A percentile compares a stretch with the other conserved stretches of the same genome.
These are phyloP conservation scores for Notechis scutatus DNA, from an alignment of 2,113 vertebrate genomes.

Conservation along the genomic window DNA sequence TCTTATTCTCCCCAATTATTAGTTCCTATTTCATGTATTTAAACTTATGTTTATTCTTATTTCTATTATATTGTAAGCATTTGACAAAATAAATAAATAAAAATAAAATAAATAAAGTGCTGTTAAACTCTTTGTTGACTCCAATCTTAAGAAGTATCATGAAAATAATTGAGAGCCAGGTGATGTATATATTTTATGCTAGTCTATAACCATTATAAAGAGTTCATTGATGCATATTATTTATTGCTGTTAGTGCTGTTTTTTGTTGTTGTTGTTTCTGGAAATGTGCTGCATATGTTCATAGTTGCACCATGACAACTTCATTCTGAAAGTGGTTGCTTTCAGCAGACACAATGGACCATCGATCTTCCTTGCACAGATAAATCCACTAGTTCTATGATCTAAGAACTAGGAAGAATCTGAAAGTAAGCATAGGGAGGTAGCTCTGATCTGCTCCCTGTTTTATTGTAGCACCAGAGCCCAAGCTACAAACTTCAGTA, in stretches of 20 bases:
- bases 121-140: background rate
- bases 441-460: background rate
- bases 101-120: no score
- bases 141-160: background rate
- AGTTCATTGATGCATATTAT: background rate
- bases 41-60: no score
- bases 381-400: conserved; percentile 25
- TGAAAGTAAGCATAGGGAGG: background rate
- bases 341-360: conserved; percentile 16
- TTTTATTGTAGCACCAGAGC: conserved; percentile 11
- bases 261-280: background rate
- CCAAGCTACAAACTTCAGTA: background rate
- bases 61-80: no score
- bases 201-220: background rate
- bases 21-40: no score
- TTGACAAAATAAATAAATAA: no score
- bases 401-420: conserved; percentile 37
- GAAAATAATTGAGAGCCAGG: conserved; percentile 25
- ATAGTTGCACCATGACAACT: background rate
- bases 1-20: no score
- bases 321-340: conserved; percentile 32
- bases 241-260: background rate
- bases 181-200: background rate
- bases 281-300: background rate
- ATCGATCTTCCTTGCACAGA: conserved; percentile 34